These are phyloP conservation scores for Pogonomyrmex barbatus DNA, from an alignment of 1,140 invertebrate species.

Conservation along the genomic window DNA sequence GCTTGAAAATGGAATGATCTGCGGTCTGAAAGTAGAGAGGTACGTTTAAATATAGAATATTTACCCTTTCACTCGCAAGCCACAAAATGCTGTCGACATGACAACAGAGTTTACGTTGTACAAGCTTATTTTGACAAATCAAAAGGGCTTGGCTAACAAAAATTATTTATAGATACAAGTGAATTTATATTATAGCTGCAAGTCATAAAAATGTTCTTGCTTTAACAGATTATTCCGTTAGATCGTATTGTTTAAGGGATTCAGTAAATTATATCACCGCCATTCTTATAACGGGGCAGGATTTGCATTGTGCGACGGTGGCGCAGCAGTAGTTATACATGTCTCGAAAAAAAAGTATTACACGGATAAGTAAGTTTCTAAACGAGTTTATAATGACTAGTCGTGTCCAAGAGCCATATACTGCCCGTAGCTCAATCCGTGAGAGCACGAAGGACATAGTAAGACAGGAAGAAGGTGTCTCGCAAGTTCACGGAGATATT, in stretches of 20 bases:
- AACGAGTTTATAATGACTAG: constrained; percentile 69
- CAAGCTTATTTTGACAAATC: neutral
- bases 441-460: constrained; percentile 59
- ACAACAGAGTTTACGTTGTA: neutral
- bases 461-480: constrained; percentile 72
- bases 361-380: constrained; percentile 51
- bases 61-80: constrained; percentile 1
- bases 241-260: neutral
- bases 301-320: neutral
- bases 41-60: constrained; percentile 33
- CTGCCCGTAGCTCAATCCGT: constrained; percentile 54
- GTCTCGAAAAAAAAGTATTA: constrained; percentile 31
- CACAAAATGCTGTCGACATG: neutral
- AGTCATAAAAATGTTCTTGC: neutral
- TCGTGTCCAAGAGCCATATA: constrained; percentile 62
- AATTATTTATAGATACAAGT: neutral
- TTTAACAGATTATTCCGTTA: neutral
- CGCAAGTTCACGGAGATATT: constrained; percentile 78
- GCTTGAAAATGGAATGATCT: neutral
- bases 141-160: neutral
- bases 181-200: neutral
- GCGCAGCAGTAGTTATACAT: constrained; percentile 1
- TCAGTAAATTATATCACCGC: constrained; percentile 18
- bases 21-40: constrained; percentile 24
- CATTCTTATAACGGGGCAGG: neutral